Evolutionary conservation across 2,797 vertebrate species (phyloP).

Genomic region (Molossus alvarezi): DNA sequence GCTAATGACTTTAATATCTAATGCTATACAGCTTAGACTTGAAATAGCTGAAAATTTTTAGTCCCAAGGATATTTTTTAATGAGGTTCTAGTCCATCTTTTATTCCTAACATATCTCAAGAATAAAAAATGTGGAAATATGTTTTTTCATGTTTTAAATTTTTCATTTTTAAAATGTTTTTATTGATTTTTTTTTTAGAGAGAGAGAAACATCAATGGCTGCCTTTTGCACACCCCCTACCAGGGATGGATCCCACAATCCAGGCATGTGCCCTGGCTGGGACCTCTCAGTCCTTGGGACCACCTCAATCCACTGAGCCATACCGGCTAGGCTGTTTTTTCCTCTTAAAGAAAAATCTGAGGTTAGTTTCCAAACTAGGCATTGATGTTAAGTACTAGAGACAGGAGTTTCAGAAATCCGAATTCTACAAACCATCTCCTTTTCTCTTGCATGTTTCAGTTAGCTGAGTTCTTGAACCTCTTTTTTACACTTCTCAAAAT

Average conservation of each 20-base stretch:
- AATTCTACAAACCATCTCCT: slow-evolving; percentile 3
- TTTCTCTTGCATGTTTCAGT: not conserved
- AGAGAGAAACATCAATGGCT: too few relatives aligned
- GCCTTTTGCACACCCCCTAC: too few relatives aligned
- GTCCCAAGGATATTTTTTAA: not conserved
- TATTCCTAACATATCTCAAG: slow-evolving; percentile 47
- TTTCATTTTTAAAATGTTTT: too few relatives aligned
- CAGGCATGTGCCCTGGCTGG: too few relatives aligned
- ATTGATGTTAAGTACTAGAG: slow-evolving; percentile 11
- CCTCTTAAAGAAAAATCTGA: slow-evolving; percentile 35
- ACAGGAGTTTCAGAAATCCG: not conserved
- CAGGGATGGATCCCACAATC: too few relatives aligned
- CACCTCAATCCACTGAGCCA: too few relatives aligned
- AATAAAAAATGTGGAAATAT: not conserved
- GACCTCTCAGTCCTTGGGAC: too few relatives aligned
- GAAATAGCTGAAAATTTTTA: slow-evolving; percentile 56
- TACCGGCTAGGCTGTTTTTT: not conserved
- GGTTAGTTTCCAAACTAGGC: slow-evolving; percentile 51
- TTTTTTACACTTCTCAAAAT: slow-evolving; percentile 30
- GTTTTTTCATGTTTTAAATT: not conserved
- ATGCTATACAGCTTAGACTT: slow-evolving; percentile 24
- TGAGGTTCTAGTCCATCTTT: slow-evolving; percentile 6
- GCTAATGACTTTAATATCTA: not conserved
- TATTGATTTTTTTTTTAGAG: too few relatives aligned
- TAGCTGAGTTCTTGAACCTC: not conserved